These are phyloP conservation scores for Archips xylosteana DNA, from an alignment of 2,888 invertebrate genomes.

Conservation along the genomic window DNA sequence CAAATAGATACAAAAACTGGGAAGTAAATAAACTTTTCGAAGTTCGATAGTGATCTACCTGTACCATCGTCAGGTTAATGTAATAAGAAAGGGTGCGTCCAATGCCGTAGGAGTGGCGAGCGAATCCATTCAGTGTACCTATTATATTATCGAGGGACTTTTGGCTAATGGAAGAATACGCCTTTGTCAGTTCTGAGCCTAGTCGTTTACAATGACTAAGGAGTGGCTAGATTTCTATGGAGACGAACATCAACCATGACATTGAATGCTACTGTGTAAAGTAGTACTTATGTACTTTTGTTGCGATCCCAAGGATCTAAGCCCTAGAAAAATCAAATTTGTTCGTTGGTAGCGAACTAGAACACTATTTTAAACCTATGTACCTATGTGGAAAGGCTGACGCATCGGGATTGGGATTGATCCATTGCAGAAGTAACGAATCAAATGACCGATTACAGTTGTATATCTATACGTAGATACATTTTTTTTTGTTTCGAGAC, in stretches of 20 bases:
- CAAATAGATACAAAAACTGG: too few relatives aligned
- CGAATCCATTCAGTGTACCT: constrained; percentile 21
- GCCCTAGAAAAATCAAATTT: too few relatives aligned
- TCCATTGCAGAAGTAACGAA: too few relatives aligned
- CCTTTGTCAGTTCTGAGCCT: constrained; percentile 10
- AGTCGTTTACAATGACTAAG: constrained; percentile 25
- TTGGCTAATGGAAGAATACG: constrained; percentile 30
- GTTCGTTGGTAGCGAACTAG: too few relatives aligned
- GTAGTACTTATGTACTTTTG: too few relatives aligned
- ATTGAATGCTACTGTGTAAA: neutral
- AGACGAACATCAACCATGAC: neutral
- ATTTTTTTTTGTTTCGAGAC: neutral
- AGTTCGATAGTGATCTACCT: too few relatives aligned
- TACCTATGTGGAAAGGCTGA: too few relatives aligned
- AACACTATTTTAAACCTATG: too few relatives aligned
- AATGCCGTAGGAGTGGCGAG: constrained; percentile 43
- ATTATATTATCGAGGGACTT: constrained; percentile 10
- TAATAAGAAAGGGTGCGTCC: constrained; percentile 47
- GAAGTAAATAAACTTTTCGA: too few relatives aligned
- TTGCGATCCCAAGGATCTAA: too few relatives aligned
- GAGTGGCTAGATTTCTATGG: constrained; percentile 22
- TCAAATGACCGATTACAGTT: neutral
- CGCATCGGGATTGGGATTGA: too few relatives aligned
- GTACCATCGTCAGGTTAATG: constrained; percentile 40
- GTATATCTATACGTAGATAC: neutral